Percentiles rank a stretch among this genome's conserved stretches.
These are phyloP conservation scores for Emydocephalus ijimae DNA, from an alignment of 2,113 vertebrate genomes.

Conservation along the genomic window DNA sequence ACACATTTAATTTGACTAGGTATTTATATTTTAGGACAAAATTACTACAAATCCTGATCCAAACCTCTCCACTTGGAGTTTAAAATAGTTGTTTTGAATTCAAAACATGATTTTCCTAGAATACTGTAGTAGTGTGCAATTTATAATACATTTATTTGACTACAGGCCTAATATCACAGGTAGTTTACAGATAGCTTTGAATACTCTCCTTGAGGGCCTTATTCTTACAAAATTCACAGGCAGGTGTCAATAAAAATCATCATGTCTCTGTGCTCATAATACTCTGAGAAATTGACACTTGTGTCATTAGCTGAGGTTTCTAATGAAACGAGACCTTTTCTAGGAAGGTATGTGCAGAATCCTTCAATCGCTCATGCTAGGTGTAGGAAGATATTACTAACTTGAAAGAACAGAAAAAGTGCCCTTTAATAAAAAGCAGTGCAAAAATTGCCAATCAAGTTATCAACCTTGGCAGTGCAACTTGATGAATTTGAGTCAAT, in stretches of 20 bases:
- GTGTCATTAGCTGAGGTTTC: conserved; percentile 45
- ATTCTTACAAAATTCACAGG: neutral
- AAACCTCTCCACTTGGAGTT: neutral
- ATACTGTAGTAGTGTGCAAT: neutral
- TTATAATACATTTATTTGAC: neutral
- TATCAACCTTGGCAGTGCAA: neutral
- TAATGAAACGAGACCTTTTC: conserved; percentile 45
- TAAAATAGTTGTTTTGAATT: neutral
- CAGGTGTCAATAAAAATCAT: neutral
- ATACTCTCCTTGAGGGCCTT: neutral
- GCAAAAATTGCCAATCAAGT: conserved; percentile 25
- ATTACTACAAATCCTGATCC: neutral
- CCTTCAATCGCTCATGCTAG: conserved; percentile 40
- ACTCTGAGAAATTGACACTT: neutral
- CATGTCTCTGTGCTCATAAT: neutral
- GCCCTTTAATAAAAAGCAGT: conserved; percentile 33
- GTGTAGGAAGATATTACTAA: conserved; percentile 37
- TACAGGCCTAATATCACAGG: neutral
- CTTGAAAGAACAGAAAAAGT: conserved; percentile 51
- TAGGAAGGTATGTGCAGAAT: conserved; percentile 31
- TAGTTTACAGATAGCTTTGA: neutral
- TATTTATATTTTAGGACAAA: neutral
- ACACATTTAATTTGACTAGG: neutral
- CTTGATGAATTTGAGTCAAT: neutral
- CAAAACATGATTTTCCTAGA: neutral